Percentiles rank a stretch among this genome's conserved stretches.
Conservation (phyloP, 2,888 invertebrate species). For the Chrysomela aeneicollis region DNA sequence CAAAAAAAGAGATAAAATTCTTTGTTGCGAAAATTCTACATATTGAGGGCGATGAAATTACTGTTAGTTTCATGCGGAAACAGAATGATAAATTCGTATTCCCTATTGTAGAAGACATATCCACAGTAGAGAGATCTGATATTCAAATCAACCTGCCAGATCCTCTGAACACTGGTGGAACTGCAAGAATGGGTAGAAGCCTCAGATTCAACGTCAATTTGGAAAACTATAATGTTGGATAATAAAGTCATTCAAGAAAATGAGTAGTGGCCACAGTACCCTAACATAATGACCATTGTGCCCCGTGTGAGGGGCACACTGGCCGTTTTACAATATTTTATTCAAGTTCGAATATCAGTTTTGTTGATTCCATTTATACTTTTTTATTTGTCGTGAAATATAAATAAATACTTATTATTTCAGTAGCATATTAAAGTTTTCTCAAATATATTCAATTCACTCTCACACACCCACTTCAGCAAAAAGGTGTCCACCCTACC, state of each 20-base stretch:
- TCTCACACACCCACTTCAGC: not conserved
- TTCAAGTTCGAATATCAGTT: not conserved
- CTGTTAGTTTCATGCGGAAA: constrained; percentile 3
- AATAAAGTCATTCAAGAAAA: not conserved
- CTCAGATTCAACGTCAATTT: constrained; percentile 9
- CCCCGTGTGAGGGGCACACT: constrained; percentile 3
- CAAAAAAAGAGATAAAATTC: constrained; percentile 2
- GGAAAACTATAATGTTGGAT: not conserved
- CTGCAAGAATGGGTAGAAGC: constrained; percentile 6
- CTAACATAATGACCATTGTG: constrained; percentile 1
- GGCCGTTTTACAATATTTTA: not conserved
- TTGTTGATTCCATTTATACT: not conserved
- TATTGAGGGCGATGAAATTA: constrained; percentile 3
- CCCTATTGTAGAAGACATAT: constrained; percentile 8
- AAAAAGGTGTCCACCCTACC: constrained; percentile 4
- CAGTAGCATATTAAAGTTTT: not conserved
- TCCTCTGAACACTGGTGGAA: constrained; percentile 1
- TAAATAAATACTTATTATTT: not conserved
- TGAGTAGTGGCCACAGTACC: not conserved
- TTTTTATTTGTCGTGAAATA: not conserved
- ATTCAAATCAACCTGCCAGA: constrained; percentile 4
- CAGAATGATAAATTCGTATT: constrained; percentile 9
- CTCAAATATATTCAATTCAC: not conserved
- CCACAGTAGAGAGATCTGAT: constrained; percentile 7
- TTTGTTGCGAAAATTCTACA: constrained; percentile 5